These are phyloP conservation scores for Pentalonia nigronervosa DNA, from an alignment of 1,140 invertebrate species.

Conservation along the genomic window DNA sequence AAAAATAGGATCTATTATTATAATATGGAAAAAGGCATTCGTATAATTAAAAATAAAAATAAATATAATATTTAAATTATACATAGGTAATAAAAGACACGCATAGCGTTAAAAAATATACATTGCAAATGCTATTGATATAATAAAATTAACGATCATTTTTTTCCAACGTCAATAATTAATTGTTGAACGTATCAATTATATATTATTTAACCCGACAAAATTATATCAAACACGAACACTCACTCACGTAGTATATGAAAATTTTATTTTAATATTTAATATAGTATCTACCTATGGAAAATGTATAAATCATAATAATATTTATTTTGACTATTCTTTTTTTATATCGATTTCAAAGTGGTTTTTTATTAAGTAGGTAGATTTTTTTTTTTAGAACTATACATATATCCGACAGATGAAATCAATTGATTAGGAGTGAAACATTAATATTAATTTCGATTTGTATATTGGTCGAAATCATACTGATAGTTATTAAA, in stretches of 20 bases:
- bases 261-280: not conserved
- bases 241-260: not conserved
- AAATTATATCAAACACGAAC: not conserved
- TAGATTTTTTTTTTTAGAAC: not conserved
- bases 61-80: not conserved
- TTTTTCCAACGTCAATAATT: not conserved
- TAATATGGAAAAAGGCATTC: not conserved
- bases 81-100: not conserved
- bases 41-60: not conserved
- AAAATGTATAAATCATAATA: not conserved
- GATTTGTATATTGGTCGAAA: not conserved
- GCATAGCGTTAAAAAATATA: not conserved
- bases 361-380: not conserved
- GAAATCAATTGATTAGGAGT: not conserved
- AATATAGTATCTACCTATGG: not conserved
- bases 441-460: not conserved
- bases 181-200: not conserved
- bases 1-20: not conserved
- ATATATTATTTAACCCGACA: not conserved
- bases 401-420: not conserved
- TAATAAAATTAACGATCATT: not conserved
- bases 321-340: not conserved
- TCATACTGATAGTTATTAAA: not conserved
- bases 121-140: not conserved
- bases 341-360: not conserved